Evolutionary conservation across 2,888 invertebrate genomes (phyloP).

Genomic region (Phaonia tiefii): DNA sequence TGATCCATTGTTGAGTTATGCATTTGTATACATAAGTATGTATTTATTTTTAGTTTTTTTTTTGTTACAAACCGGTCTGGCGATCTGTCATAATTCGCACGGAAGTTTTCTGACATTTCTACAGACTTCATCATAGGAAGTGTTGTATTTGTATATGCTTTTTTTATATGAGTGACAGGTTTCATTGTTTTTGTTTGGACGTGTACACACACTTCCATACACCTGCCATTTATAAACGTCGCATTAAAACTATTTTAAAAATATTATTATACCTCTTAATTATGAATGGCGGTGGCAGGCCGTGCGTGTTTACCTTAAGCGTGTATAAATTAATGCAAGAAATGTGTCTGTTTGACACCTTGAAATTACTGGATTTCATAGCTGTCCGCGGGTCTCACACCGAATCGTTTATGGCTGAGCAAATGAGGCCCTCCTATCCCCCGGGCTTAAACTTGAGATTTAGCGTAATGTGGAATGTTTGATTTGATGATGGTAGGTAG

Average conservation of each 20-base stretch:
- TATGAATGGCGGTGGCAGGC: background rate
- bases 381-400: too few species aligned
- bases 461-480: too few species aligned
- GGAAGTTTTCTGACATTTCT: constrained; percentile 28
- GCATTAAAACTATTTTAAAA: background rate
- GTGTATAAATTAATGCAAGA: background rate
- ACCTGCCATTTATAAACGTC: background rate
- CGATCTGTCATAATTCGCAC: background rate
- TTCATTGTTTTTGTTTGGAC: too few species aligned
- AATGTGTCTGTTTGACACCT: background rate
- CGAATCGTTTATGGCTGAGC: too few species aligned
- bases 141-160: too few species aligned
- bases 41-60: background rate
- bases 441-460: too few species aligned
- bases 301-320: background rate
- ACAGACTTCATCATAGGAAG: constrained; percentile 16
- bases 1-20: too few species aligned
- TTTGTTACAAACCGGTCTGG: background rate
- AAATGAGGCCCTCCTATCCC: too few species aligned
- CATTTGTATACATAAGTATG: background rate
- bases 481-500: too few species aligned
- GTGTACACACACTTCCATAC: too few species aligned
- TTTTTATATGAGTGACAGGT: too few species aligned
- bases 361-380: background rate
- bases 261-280: background rate